These are phyloP conservation scores for Zygogramma bicolorata DNA, from an alignment of 2,888 invertebrate species.

Conservation along the genomic window DNA sequence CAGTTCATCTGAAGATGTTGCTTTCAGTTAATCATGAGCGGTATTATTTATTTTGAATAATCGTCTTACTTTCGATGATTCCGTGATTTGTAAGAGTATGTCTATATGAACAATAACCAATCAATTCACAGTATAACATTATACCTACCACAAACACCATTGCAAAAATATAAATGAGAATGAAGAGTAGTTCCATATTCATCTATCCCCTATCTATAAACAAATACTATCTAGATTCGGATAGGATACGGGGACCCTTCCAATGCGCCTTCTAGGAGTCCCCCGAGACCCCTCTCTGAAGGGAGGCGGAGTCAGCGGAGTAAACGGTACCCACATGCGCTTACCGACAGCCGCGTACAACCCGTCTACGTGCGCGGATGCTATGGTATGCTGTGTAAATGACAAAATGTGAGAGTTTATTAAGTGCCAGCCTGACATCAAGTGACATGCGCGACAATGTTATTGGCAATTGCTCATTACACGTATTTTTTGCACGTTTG, in stretches of 20 bases:
- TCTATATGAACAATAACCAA: no score
- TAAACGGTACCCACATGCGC: constrained; percentile 60
- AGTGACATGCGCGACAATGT: constrained; percentile 53
- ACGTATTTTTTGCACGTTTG: constrained; percentile 46
- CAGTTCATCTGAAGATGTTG: no score
- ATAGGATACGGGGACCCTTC: constrained; percentile 59
- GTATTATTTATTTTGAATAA: no score
- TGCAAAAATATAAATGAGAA: neutral
- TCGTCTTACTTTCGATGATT: no score
- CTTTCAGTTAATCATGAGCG: no score
- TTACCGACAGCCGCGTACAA: constrained; percentile 58
- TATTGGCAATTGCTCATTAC: constrained; percentile 47
- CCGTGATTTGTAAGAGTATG: no score
- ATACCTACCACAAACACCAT: neutral
- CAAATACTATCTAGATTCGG: constrained; percentile 57
- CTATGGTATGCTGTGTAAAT: constrained; percentile 43
- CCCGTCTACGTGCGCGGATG: constrained; percentile 62
- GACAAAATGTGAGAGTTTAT: constrained; percentile 36
- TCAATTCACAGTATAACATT: neutral
- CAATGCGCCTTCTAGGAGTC: constrained; percentile 53
- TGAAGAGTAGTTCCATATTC: constrained; percentile 37
- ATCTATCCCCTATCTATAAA: constrained; percentile 49
- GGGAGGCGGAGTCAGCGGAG: constrained; percentile 55
- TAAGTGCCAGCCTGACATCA: constrained; percentile 43
- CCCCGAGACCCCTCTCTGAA: constrained; percentile 55